Evolutionary conservation across 2,113 vertebrate genomes (phyloP).

Genomic region (Prolemur simus): DNA sequence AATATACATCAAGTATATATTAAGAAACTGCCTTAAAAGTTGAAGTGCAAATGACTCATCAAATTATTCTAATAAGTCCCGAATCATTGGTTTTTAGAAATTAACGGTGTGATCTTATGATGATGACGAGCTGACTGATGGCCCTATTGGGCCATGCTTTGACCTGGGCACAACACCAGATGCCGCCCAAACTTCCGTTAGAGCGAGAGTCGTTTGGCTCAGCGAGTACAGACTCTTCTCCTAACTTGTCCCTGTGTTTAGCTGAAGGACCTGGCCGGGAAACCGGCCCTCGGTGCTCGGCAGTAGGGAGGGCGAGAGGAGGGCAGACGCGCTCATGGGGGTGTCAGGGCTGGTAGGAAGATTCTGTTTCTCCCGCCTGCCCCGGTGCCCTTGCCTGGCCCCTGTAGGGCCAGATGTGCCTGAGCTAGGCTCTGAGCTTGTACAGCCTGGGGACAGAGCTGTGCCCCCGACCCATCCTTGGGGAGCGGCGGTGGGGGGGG

Average conservation of each 20-base stretch:
- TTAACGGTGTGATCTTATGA: slow-evolving; percentile 35
- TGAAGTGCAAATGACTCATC: slow-evolving; percentile 32
- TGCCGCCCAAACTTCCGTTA: background rate
- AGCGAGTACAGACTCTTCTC: background rate
- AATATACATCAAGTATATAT: background rate
- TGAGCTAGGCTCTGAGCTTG: background rate
- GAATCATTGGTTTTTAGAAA: slow-evolving; percentile 65
- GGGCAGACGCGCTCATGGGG: accelerated
- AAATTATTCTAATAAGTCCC: slow-evolving; percentile 42
- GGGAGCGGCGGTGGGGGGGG: background rate
- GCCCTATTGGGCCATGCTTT: background rate
- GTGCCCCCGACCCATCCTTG: background rate
- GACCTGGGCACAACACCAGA: background rate
- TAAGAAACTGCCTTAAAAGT: slow-evolving; percentile 12
- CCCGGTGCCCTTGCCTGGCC: background rate
- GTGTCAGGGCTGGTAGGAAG: background rate
- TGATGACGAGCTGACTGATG: slow-evolving; percentile 31
- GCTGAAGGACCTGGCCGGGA: background rate
- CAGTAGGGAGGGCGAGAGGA: accelerated
- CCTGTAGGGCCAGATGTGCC: background rate
- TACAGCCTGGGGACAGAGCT: background rate
- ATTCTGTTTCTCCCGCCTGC: background rate
- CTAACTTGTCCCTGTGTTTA: background rate
- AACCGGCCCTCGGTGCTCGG: background rate
- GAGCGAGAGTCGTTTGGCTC: background rate